A percentile compares a stretch with the other conserved stretches of the same genome.
These are phyloP conservation scores for Luidia sarsii DNA, from an alignment of 53 echinoderm and acorn worm genomes.

Conservation along the genomic window DNA sequence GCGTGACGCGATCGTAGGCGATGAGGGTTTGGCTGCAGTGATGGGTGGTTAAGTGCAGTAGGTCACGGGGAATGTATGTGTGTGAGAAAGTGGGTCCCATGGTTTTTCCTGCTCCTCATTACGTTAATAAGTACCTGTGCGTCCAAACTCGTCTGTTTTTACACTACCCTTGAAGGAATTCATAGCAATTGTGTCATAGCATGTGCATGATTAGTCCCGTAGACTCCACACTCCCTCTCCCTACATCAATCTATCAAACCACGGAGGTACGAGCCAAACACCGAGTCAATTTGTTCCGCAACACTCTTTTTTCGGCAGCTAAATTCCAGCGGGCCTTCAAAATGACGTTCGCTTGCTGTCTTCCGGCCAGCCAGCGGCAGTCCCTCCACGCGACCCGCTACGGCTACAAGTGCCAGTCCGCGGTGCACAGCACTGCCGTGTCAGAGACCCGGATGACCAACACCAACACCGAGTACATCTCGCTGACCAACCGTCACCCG, in stretches of 20 bases:
- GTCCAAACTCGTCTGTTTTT: too few species aligned
- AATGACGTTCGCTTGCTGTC: conserved; percentile 70
- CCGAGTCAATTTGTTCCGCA: too few species aligned
- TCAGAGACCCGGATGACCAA: conserved; percentile 45
- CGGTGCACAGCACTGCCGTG: conserved; percentile 41
- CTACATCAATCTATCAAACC: background rate
- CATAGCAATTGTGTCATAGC: too few species aligned
- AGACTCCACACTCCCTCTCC: background rate
- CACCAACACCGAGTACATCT: conserved; percentile 46
- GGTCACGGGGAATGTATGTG: too few species aligned
- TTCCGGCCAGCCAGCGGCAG: conserved; percentile 30
- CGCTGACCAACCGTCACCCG: conserved; percentile 39
- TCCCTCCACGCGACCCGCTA: conserved; percentile 20
- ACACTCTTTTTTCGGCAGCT: conserved; percentile 66
- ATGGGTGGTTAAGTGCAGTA: too few species aligned
- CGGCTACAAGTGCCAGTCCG: conserved; percentile 39
- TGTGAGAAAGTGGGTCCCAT: too few species aligned
- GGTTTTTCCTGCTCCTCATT: too few species aligned
- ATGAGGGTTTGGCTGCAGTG: too few species aligned
- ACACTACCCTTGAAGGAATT: too few species aligned
- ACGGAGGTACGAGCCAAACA: too few species aligned
- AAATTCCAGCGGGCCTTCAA: conserved; percentile 87
- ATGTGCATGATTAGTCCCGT: background rate
- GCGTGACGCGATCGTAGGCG: too few species aligned
- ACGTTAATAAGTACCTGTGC: too few species aligned